Evolutionary conservation across 53 echinoderm and acorn worm species (phyloP).

Genomic region (Antedon mediterranea): DNA sequence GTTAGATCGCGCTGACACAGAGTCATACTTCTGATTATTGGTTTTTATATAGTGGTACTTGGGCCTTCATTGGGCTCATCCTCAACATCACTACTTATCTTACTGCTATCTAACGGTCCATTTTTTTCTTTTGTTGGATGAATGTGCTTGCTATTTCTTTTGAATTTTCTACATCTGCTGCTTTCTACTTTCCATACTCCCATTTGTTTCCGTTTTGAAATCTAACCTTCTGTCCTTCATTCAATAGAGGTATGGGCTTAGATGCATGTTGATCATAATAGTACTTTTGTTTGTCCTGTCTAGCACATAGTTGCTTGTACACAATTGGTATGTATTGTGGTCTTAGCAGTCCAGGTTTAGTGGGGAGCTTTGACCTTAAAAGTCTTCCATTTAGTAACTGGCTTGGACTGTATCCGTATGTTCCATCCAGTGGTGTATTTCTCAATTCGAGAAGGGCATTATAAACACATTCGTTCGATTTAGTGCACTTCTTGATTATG

Average conservation of each 20-base stretch:
- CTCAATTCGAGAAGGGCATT: not conserved
- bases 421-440: constrained; percentile 1
- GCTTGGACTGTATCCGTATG: not conserved
- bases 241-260: no score
- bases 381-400: not conserved
- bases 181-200: no score
- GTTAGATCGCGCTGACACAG: not conserved
- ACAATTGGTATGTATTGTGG: not conserved
- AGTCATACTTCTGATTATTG: not conserved
- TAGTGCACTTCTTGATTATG: not conserved
- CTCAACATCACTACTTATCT: no score
- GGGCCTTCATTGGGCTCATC: no score
- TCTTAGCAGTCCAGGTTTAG: not conserved
- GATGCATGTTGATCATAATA: not conserved
- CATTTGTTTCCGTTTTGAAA: no score
- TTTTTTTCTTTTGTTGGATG: no score
- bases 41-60: no score
- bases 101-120: no score
- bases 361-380: not conserved
- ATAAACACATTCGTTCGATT: not conserved
- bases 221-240: no score
- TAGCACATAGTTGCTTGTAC: not conserved
- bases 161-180: no score
- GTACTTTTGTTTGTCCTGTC: constrained; percentile 1
- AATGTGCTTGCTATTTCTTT: no score